Percentiles rank a stretch among this genome's conserved stretches.
Conservation (phyloP, 2,888 invertebrate genomes). For the Sphaerophoria rueppellii region DNA sequence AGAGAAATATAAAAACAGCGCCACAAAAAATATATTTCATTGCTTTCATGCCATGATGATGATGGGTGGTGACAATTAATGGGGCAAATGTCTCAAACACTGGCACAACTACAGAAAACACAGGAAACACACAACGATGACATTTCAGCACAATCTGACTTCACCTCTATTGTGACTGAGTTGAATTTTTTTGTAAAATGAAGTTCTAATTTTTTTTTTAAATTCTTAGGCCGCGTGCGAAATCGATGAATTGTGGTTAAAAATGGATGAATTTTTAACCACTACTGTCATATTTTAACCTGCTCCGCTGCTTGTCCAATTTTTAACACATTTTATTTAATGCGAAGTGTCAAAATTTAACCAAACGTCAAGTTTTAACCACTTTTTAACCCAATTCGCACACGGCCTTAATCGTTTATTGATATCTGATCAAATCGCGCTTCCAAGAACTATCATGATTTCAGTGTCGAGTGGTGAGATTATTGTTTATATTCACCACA, state of each 20-base stretch:
- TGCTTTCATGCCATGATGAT: constrained; percentile 17
- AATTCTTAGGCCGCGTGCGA: no score
- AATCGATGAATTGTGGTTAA: no score
- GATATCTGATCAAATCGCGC: constrained; percentile 10
- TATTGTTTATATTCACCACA: constrained; percentile 36
- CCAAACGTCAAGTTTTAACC: no score
- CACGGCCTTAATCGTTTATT: constrained; percentile 47
- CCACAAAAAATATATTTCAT: constrained; percentile 30
- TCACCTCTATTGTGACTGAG: neutral
- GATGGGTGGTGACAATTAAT: constrained; percentile 20
- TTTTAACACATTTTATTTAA: no score
- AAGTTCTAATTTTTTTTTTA: constrained; percentile 35
- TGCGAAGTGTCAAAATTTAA: no score
- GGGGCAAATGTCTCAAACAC: constrained; percentile 19
- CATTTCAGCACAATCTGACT: neutral
- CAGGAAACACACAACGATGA: neutral
- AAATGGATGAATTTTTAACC: no score
- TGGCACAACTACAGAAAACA: no score
- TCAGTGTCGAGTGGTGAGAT: constrained; percentile 2
- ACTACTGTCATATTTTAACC: no score
- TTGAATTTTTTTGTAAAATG: constrained; percentile 30
- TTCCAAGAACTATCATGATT: neutral
- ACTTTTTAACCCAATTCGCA: no score
- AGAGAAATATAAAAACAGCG: no score
- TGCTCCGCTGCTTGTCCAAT: no score